phyloP scores from a whole-genome alignment of 2,113 vertebrate genomes.

The Anthoscopus minutus region DNA sequence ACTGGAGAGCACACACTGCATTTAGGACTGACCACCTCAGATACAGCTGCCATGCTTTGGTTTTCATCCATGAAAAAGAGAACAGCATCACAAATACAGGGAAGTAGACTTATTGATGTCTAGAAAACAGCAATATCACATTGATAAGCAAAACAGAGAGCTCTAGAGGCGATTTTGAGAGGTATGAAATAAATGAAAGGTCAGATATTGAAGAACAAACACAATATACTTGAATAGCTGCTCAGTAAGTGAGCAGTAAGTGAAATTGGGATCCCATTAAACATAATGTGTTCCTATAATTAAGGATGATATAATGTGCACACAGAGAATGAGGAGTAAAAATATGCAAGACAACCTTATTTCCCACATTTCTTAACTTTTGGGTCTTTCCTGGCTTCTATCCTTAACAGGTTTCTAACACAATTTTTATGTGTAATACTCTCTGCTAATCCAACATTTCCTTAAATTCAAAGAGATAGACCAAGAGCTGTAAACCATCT shows the following conservation, averaged over 20 bases:
- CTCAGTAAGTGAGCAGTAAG: background rate
- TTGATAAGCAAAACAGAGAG: background rate
- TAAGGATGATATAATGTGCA: background rate
- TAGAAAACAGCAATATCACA: background rate
- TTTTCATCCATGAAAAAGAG: background rate
- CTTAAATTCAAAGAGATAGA: background rate
- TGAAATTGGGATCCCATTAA: background rate
- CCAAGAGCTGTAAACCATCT: background rate
- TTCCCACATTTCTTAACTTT: background rate
- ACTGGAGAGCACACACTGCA: background rate
- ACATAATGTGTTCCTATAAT: background rate
- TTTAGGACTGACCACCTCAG: background rate
- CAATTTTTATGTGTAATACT: background rate
- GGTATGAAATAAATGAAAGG: background rate
- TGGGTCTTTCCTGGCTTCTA: background rate
- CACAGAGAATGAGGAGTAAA: slow-evolving; percentile 3
- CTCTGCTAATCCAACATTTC: background rate
- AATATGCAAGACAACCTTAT: background rate
- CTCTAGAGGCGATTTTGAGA: background rate
- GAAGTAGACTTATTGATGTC: background rate
- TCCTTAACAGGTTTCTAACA: background rate
- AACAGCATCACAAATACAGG: background rate
- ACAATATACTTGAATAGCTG: background rate
- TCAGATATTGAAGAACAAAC: background rate
- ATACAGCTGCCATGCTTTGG: background rate